Base-by-base conservation (phyloP, 2,113 vertebrate species). In the Harpagus bidentatus region DNA sequence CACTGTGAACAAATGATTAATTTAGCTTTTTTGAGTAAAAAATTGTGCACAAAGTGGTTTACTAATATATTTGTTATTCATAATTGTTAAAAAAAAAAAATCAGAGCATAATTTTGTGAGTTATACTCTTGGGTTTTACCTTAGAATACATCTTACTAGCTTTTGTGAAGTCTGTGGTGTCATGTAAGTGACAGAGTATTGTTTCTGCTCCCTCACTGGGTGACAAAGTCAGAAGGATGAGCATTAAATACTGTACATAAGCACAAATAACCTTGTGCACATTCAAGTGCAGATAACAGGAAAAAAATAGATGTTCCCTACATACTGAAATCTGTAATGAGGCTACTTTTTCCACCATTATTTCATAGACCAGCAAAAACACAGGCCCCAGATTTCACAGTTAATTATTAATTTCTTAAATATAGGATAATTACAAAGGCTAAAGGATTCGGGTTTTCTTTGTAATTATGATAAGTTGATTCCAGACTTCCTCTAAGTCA, bases 391-490 rank as follows among this genome's bases (percentile, higher is more conserved):
- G 67, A 43, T 85, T 92, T 93, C 79, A 86, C 10, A 19, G 28
- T 94, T 81, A 80, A 83, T 92, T 86, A 86, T 88, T 91, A 26
- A 71, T 91, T 95, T 74, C 38, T 86, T 45, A 84, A 82, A 91
- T 53, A 84, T 53, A 65, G 38, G 83, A 56, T 79, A 86, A 84
- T 88, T 83, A 82, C 26, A 47, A 34, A 36, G 72, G 42, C n/a
- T 84, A 78, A 69, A 74, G 47, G 19, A 59, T 84, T 86, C 89
- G 29, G 23, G 6, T 86, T 77, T 91, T 36, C 63, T 95, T 73
- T 90, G 21, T 93, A 76, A 90, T 88, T 93, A 65, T 29, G 45
- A 84, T 38, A 19, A 91, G 55, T 82, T 94, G 72, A 86, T 92
- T 90, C 69, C 58, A 67, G 52, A 59, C 63, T 91, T 93, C 81